Evolutionary conservation across 2,797 vertebrate species (phyloP), one percentile per base, ranked within the genome.

Genomic region (Tangara arthus): DNA sequence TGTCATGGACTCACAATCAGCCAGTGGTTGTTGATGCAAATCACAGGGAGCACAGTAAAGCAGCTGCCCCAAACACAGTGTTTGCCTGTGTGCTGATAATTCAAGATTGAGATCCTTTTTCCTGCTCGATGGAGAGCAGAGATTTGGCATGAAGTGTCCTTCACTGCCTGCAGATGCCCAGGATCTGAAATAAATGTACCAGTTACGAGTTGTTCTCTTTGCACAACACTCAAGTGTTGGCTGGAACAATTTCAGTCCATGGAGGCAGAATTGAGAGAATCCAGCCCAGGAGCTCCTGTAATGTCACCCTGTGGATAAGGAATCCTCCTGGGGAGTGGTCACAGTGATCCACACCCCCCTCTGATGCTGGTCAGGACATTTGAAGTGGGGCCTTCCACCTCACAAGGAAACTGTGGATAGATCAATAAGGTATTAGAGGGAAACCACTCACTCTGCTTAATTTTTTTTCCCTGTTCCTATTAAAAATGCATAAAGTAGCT

Each of bases 401-500:
- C 49, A 30, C 68, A 77, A 60, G 41, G 52, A 44, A 91, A 72
- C 4, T 55, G 35, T 63, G 53, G 61, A 28, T 26, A 75, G 75
- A 89, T 94, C 37, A 1, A 42, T 87, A 47, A 85, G 14, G 28
- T 71, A 6, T 68, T 87, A 77, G 49, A 94, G 30, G 16, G 49
- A 26, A 92, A 28, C 46, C 34, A n/a, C 11, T 85, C 23, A 6
- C 24, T 72, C 46, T 49, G 28, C 55, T 83, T 85, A 53, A 41
- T 76, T 26, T 35, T 23, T 82, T 81, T 83, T 42, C 3, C 16
- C 49, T 89, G 24, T 52, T 85, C 34, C 49, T 81, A 42, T 93
- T 95, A 82, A 95, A 90, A 93, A 86, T 71, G 27, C 19, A 88
- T 87, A 50, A 87, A 82, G 20, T 34, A 46, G 32, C 30, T 64